These are phyloP conservation scores for Cottoperca gobio DNA, from an alignment of 2,797 vertebrate genomes.

Conservation along the genomic window DNA sequence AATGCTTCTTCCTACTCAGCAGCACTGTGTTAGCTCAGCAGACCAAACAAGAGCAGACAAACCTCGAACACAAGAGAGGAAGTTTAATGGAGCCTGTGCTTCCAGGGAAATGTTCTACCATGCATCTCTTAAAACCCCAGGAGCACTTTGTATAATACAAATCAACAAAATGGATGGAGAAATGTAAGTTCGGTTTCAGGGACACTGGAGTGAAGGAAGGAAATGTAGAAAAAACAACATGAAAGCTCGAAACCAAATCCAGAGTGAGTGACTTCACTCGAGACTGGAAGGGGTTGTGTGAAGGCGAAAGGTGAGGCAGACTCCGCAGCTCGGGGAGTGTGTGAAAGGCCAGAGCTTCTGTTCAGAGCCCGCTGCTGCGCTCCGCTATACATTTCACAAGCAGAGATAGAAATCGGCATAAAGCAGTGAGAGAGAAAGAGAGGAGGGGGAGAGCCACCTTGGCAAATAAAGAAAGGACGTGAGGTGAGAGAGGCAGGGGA, in stretches of 20 bases:
- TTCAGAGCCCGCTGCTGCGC: conserved; percentile 55
- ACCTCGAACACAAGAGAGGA: conserved; percentile 41
- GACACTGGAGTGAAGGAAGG: conserved; percentile 23
- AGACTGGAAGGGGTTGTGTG: conserved; percentile 45
- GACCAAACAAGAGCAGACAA: conserved; percentile 62
- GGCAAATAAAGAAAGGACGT: conserved; percentile 68
- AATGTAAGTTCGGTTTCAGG: conserved; percentile 31
- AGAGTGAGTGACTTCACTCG: conserved; percentile 50
- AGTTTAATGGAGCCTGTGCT: conserved; percentile 64
- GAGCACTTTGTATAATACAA: conserved; percentile 28
- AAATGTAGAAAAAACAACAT: conserved; percentile 40
- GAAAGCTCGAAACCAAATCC: conserved; percentile 69
- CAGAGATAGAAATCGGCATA: conserved; percentile 80
- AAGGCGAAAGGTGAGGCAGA: conserved; percentile 66
- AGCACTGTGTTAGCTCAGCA: conserved; percentile 68
- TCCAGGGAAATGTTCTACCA: conserved; percentile 60
- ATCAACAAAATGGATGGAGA: conserved; percentile 13
- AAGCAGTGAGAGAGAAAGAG: conserved; percentile 51
- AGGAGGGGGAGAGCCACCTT: conserved; percentile 37
- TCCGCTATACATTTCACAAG: conserved; percentile 82
- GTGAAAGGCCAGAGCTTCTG: conserved; percentile 78
- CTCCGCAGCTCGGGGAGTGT: conserved; percentile 66
- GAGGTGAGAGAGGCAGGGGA: conserved; percentile 38
- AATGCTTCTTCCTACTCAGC: conserved; percentile 64
- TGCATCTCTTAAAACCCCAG: conserved; percentile 55